These are phyloP conservation scores for Phataginus tricuspis DNA, from an alignment of 2,797 vertebrate species.

Conservation along the genomic window DNA sequence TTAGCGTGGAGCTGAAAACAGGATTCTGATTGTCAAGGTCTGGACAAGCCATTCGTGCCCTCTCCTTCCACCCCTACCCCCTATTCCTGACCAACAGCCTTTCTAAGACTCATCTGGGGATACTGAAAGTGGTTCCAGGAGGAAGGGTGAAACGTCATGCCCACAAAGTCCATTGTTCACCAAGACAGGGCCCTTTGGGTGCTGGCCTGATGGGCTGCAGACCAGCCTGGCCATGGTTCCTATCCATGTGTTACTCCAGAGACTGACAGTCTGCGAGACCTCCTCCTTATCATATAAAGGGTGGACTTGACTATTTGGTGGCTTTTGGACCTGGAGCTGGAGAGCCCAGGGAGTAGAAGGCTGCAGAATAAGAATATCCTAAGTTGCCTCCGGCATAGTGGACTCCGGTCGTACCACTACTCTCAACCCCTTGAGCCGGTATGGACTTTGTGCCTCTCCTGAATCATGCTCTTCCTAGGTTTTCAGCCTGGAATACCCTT, in stretches of 20 bases:
- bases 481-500: neutral
- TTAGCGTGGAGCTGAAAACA: neutral
- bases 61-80: neutral
- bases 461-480: neutral
- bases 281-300: neutral
- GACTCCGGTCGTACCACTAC: neutral
- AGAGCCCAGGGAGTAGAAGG: neutral
- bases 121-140: neutral
- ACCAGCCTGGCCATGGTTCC: neutral
- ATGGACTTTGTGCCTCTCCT: neutral
- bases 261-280: neutral
- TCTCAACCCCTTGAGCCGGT: neutral
- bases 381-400: neutral
- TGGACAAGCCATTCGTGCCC: neutral
- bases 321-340: neutral
- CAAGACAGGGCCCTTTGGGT: accelerated
- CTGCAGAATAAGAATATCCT: neutral
- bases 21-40: neutral
- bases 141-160: accelerated
- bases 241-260: neutral
- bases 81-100: neutral
- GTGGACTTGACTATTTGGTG: too few species aligned
- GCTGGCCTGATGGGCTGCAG: too few species aligned
- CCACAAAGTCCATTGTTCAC: too few species aligned
- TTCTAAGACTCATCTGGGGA: neutral